These are phyloP conservation scores for Biston stratarius DNA, from an alignment of 2,888 invertebrate species.

Conservation along the genomic window DNA sequence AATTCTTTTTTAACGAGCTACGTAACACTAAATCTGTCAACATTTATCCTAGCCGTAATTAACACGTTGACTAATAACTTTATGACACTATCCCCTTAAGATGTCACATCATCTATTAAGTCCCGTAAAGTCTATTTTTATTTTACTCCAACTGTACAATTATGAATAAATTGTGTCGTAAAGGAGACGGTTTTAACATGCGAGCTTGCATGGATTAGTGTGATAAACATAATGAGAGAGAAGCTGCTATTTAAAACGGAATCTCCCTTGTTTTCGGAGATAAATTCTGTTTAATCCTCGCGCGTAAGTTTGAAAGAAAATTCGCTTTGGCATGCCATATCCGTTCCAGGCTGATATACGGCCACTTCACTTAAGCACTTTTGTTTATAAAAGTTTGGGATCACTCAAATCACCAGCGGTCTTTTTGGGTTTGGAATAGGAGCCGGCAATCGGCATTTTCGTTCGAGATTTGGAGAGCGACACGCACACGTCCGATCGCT, in stretches of 20 bases:
- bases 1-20: slow-evolving; percentile 64
- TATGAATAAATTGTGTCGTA: slow-evolving; percentile 64
- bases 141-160: slow-evolving; percentile 59
- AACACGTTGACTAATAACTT: slow-evolving; percentile 80
- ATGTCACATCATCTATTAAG: slow-evolving; percentile 72
- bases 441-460: slow-evolving; percentile 66
- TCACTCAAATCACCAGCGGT: slow-evolving; percentile 55
- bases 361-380: slow-evolving; percentile 58
- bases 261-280: slow-evolving; percentile 64
- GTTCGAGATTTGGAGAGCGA: slow-evolving; percentile 47
- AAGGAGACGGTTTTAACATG: slow-evolving; percentile 54
- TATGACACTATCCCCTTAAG: slow-evolving; percentile 71
- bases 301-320: slow-evolving; percentile 68
- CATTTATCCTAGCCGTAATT: slow-evolving; percentile 73
- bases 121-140: slow-evolving; percentile 73
- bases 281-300: slow-evolving; percentile 69
- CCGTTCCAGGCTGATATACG: slow-evolving; percentile 54
- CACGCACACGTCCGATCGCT: slow-evolving; percentile 60
- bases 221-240: slow-evolving; percentile 64
- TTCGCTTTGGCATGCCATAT: slow-evolving; percentile 63
- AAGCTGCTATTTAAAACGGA: slow-evolving; percentile 65
- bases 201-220: slow-evolving; percentile 62
- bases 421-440: slow-evolving; percentile 46
- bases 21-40: slow-evolving; percentile 75
- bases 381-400: slow-evolving; percentile 63